Conservation (phyloP, 2,797 vertebrate genomes). For the Pipistrellus pygmaeus region DNA sequence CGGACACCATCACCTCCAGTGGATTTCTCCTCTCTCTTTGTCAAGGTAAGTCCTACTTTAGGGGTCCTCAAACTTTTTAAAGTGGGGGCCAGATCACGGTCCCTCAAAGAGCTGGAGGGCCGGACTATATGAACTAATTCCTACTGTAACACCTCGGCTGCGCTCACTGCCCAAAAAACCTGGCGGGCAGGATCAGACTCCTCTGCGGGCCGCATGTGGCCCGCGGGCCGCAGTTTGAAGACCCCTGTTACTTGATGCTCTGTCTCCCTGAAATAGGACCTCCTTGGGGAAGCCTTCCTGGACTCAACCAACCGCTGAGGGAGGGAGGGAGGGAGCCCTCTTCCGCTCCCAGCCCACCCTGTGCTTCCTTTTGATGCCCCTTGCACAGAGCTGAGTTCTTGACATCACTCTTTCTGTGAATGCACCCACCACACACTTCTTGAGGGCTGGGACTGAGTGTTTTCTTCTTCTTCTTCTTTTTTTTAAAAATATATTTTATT, state of each 20-base stretch:
- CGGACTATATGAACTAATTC: too few species aligned
- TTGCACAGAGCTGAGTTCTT: background rate
- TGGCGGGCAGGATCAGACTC: too few species aligned
- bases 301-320: background rate
- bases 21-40: background rate
- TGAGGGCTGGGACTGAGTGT: background rate
- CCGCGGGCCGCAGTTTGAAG: too few species aligned
- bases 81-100: too few species aligned
- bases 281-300: background rate
- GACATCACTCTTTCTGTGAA: background rate
- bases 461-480: background rate
- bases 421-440: background rate
- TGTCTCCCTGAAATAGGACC: background rate
- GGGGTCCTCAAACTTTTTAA: too few species aligned
- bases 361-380: background rate
- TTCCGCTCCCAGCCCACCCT: background rate
- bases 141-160: too few species aligned
- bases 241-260: background rate
- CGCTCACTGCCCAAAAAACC: too few species aligned
- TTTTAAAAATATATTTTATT: too few species aligned
- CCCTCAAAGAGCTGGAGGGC: too few species aligned
- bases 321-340: background rate
- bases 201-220: too few species aligned
- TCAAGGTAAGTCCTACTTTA: background rate
- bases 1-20: background rate